Evolutionary conservation across 2,888 invertebrate genomes (phyloP), one percentile per base, ranked within the genome.

Genomic region (Amiota communis): DNA sequence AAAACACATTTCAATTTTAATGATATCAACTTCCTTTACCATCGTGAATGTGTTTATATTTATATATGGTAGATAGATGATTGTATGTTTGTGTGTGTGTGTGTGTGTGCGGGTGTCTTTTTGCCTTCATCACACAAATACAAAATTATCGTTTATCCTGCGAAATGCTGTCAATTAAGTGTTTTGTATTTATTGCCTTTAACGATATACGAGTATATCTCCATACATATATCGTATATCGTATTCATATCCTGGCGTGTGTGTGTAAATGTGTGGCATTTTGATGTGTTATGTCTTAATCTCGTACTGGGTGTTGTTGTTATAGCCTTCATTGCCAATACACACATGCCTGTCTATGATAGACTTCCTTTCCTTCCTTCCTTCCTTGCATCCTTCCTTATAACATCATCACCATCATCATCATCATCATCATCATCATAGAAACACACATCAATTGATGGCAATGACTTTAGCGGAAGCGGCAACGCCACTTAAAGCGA

Each of bases 111-210:
- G 64, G 13, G 46, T 46, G 46, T 53, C 53, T 59, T 59, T n/a
- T 59, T 59, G 59, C 59, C n/a, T 59, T 17, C 11, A 11, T 59
- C 17, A 15, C 59, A 17, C 59, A 59, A 13, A n/a, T 23, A 47
- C 47, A 47, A n/a, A 47, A 47, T 47, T 47, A 64, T 64, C 64
- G 46, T 64, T 64, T 64, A 64, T 64, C 64, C 64, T 64, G 64
- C 48, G 64, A 64, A 64, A 64, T 64, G 64, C 64, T 64, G 64
- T 64, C 64, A 64, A 64, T 64, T 64, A 64, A 64, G 64, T 64
- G 64, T 64, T 64, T 64, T 47, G 64, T 64, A 64, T 64, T 64
- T 64, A 64, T 64, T 64, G 64, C 64, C 36, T 46, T 36, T 13
- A n/a, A 46, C 64, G 64, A 12, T 46, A 36, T 64, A 64, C n/a